These are phyloP conservation scores for Tachycineta bicolor DNA, from an alignment of 2,113 vertebrate species.

Conservation along the genomic window DNA sequence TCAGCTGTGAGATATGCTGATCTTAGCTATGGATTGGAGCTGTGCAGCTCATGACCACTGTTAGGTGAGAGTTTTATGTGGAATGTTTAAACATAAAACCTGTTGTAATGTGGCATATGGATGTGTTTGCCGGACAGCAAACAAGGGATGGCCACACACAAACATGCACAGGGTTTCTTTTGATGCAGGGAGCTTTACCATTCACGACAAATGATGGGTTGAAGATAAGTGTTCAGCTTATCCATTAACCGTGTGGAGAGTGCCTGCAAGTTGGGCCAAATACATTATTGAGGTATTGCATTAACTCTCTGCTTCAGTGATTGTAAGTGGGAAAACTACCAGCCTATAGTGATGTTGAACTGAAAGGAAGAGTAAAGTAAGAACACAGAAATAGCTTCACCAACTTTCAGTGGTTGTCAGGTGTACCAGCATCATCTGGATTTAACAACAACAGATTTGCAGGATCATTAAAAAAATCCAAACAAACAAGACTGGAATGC, in stretches of 20 bases:
- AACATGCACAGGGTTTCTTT: not conserved
- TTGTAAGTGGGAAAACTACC: not conserved
- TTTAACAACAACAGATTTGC: not conserved
- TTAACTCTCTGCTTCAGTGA: not conserved
- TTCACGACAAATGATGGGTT: not conserved
- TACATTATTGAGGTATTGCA: not conserved
- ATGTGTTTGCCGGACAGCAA: not conserved
- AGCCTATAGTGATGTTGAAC: not conserved
- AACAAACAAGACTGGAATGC: not conserved
- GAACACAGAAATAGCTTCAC: not conserved
- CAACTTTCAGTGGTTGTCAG: not conserved
- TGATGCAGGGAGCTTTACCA: not conserved
- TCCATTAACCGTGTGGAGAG: not conserved
- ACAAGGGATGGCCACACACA: not conserved
- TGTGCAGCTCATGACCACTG: not conserved
- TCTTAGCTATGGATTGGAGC: not conserved
- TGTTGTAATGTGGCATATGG: not conserved
- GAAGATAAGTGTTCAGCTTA: not conserved
- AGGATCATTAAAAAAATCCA: not conserved
- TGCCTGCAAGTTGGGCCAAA: not conserved
- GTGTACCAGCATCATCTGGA: not conserved
- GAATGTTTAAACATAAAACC: not conserved
- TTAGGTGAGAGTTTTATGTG: not conserved
- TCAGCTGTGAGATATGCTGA: not conserved
- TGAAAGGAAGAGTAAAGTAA: not conserved